A percentile compares a stretch with the other conserved stretches of the same genome.
These are phyloP conservation scores for Todus mexicanus DNA, from an alignment of 2,797 vertebrate genomes.

Conservation along the genomic window DNA sequence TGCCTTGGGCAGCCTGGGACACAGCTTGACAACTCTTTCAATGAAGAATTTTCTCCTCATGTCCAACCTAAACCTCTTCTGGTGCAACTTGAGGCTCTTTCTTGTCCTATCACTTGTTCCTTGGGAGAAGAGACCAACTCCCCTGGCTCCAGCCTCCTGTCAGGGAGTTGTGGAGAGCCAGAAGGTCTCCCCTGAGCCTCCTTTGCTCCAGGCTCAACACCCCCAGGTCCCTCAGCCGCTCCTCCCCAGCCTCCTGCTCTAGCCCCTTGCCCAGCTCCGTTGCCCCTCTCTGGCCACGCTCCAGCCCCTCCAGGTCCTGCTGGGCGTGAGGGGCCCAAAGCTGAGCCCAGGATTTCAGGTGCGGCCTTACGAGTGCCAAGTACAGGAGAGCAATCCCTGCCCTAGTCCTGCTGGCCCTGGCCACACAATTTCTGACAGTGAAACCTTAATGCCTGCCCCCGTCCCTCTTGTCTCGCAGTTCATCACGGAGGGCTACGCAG, in stretches of 20 bases:
- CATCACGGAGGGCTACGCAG: conserved; percentile 87
- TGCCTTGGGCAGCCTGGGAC: not conserved
- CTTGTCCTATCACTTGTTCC: not conserved
- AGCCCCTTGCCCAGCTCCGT: not conserved
- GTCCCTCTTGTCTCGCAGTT: conserved; percentile 34
- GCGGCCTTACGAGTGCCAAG: not conserved
- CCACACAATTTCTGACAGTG: not conserved
- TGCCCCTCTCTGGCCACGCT: not conserved
- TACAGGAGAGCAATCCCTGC: not conserved
- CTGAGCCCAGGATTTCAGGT: too few species aligned
- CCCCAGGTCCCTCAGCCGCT: not conserved
- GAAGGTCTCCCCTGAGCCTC: not conserved
- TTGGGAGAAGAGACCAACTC: not conserved
- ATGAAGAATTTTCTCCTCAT: not conserved
- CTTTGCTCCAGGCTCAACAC: not conserved
- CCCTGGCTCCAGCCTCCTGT: not conserved
- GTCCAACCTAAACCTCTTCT: not conserved
- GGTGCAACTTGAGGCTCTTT: not conserved
- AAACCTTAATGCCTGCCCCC: not conserved
- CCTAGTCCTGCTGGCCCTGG: not conserved
- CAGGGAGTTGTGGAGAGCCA: not conserved
- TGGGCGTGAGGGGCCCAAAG: too few species aligned
- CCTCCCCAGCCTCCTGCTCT: not conserved
- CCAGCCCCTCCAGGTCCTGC: not conserved
- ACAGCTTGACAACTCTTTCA: not conserved